A percentile compares a stretch with the other conserved stretches of the same genome.
These are phyloP conservation scores for Synodontis membranacea DNA, from an alignment of 2,113 vertebrate species.

Conservation along the genomic window DNA sequence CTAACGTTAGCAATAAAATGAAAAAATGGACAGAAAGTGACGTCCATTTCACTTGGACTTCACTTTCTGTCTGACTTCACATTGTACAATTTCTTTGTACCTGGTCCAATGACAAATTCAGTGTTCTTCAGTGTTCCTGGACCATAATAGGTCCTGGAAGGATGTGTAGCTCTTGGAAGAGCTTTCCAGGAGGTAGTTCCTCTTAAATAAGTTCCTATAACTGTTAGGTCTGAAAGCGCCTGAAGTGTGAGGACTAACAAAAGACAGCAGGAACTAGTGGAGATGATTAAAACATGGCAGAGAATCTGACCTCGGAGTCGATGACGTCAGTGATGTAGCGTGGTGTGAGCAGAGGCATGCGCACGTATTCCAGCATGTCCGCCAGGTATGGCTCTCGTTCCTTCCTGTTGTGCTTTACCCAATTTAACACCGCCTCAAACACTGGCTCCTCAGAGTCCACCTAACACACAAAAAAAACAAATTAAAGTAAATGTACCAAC, in stretches of 20 bases:
- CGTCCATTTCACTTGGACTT: no score
- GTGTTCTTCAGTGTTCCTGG: no score
- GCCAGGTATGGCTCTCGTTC: slow-evolving; percentile 87
- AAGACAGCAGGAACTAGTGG: neutral
- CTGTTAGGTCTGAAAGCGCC: no score
- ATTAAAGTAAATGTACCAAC: neutral
- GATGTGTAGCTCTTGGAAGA: no score
- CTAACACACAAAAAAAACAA: slow-evolving; percentile 63
- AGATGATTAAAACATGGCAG: neutral
- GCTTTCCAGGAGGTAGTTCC: no score
- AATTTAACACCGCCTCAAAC: slow-evolving; percentile 94
- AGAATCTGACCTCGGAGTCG: slow-evolving; percentile 86
- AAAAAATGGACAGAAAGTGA: no score
- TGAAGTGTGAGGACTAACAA: neutral
- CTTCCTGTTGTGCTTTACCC: slow-evolving; percentile 94
- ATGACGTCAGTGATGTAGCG: slow-evolving; percentile 98
- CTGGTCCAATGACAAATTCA: no score
- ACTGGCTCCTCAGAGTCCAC: slow-evolving; percentile 97
- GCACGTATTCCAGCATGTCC: slow-evolving; percentile 91
- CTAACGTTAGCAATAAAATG: no score
- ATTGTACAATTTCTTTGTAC: no score
- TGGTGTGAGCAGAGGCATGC: slow-evolving; percentile 94
- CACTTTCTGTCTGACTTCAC: no score
- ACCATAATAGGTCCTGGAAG: no score
- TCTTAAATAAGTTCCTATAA: no score